Evolutionary conservation across 2,888 invertebrate genomes (phyloP), one percentile per base, ranked within the genome.

Genomic region (Blera fallax): DNA sequence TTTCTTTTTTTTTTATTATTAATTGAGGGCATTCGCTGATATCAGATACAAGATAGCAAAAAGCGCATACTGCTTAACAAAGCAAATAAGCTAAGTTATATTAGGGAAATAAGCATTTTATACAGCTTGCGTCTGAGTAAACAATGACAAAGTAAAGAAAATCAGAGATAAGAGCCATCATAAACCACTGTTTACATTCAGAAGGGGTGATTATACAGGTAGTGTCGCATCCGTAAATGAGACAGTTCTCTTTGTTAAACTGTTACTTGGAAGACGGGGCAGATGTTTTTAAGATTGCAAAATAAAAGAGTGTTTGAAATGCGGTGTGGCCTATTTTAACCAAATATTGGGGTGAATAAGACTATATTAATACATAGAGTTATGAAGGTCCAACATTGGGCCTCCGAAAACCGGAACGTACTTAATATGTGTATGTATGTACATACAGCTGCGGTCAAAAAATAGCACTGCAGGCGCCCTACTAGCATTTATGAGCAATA

Each of bases 11-110:
- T 16, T 67, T 56, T 70, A 70, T 48, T 11, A 58, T 58, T 64
- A 77, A 82, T 65, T 65, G 78, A 65, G 65, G 78, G 56, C 65
- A 65, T 52, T 78, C 60, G 65, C 40, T 83, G 65, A 60, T 83
- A 83, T 78, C 72, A 83, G 72, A 78, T 78, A 34, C 18, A 4
- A 58, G 65, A 67, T 78, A 67, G 27, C 32, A 64, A 18, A 60
- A 78, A 62, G 52, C 43, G 52, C 52, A 60, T 52, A 50, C 62
- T 40, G 40, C 37, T 40, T 50, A 24, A 56, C 27, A 27, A 18
- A 40, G 43, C 10, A 70, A 77, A 70, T 65, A 16, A 56, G 74
- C 37, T 18, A 7, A 77, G 70, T 60, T 69, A 50, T 70, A n/a
- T 34, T 21, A 18, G 45, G 14, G 21, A 60, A 32, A 37, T 50